A percentile compares a stretch with the other conserved stretches of the same genome.
phyloP scores from a whole-genome alignment of 2,888 invertebrate species.

The Pachycephus smyrnensis region DNA sequence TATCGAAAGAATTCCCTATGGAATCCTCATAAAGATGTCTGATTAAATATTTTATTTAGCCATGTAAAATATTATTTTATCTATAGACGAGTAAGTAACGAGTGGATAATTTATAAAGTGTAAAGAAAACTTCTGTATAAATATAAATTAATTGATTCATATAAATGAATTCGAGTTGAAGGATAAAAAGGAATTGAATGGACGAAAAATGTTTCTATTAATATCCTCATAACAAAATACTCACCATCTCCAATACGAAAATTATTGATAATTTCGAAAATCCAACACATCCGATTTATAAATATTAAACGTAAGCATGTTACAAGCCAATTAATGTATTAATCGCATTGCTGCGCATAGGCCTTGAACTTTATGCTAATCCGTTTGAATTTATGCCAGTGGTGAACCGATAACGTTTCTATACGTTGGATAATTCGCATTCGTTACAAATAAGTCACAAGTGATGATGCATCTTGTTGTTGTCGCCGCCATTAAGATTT shows the following conservation, averaged over 20 bases:
- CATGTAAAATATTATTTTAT: too few relatives aligned
- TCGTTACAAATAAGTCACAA: neutral
- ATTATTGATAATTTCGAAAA: neutral
- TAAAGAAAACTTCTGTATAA: neutral
- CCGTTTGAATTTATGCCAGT: constrained; percentile 44
- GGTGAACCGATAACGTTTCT: constrained; percentile 41
- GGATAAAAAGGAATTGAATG: neutral
- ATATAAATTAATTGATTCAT: neutral
- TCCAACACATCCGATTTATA: neutral
- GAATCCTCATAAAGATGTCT: neutral
- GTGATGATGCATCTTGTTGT: neutral
- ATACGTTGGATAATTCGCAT: constrained; percentile 32
- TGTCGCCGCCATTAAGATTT: neutral
- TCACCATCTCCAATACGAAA: neutral
- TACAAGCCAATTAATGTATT: constrained; percentile 23
- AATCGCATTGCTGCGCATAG: constrained; percentile 42
- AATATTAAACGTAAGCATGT: neutral
- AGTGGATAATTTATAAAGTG: neutral
- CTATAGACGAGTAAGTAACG: neutral
- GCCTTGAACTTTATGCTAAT: constrained; percentile 58
- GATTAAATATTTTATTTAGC: too few relatives aligned
- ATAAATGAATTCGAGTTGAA: neutral
- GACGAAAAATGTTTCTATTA: neutral
- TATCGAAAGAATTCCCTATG: constrained; percentile 29
- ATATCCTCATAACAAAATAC: neutral